A percentile compares a stretch with the other conserved stretches of the same genome.
Conservation (phyloP, 2,888 invertebrate genomes). For the Dione vanillae region DNA sequence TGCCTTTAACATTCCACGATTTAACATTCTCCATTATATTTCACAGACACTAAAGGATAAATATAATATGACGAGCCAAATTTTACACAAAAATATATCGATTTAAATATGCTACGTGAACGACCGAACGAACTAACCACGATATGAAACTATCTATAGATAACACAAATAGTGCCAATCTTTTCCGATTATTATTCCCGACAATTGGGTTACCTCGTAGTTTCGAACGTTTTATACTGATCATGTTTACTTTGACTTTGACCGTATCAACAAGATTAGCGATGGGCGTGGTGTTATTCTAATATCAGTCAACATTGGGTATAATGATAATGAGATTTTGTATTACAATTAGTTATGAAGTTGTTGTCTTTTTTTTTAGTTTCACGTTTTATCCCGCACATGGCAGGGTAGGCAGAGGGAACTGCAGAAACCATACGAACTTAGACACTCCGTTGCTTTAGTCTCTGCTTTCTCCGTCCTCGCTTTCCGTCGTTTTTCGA, state of each 20-base stretch:
- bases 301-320: constrained; percentile 21
- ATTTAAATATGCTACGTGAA: neutral
- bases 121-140: neutral
- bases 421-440: too few species aligned
- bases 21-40: constrained; percentile 8
- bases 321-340: neutral
- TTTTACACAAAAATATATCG: neutral
- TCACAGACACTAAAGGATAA: neutral
- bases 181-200: constrained; percentile 30
- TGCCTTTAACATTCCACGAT: constrained; percentile 59
- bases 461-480: too few species aligned
- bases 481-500: too few species aligned
- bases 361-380: too few species aligned
- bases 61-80: neutral
- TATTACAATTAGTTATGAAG: too few species aligned
- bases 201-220: constrained; percentile 3
- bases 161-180: constrained; percentile 45
- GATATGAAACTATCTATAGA: constrained; percentile 38
- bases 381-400: too few species aligned
- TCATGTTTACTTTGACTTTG: constrained; percentile 41
- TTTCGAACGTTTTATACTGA: constrained; percentile 28
- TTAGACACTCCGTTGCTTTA: too few species aligned
- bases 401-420: too few species aligned
- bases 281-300: constrained; percentile 18
- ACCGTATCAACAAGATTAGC: constrained; percentile 37